Base-by-base conservation (phyloP, 2,113 vertebrate species). In the Brachyistius frenatus region DNA sequence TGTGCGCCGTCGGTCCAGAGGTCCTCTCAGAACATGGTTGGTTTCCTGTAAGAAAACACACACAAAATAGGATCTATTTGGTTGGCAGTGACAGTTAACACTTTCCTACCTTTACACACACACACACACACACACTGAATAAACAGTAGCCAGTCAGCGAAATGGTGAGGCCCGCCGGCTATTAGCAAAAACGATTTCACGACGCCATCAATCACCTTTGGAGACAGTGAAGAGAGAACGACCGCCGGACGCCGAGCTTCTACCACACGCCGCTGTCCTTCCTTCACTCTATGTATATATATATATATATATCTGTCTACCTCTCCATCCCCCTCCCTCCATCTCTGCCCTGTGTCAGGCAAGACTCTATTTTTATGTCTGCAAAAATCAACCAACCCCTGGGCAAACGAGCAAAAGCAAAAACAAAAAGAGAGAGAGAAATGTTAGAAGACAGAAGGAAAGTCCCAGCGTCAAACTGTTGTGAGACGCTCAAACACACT, bases 181-280 rank as follows among this genome's bases (percentile, higher is more conserved):
- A 79, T 88, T 81, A 87, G 57, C 1, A 33, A 70, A 23, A 81
- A 53, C 71, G 41, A 79, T 57, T 62, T 14, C 47, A 54, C 23
- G 49, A 52, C 60, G 6, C 52, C 77, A 84, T 88, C 91, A 86
- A 87, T 93, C 91, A 93, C 87, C 87, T 87, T 54, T 33, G 36
- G 4, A 10, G 78, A 63, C 44, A 37, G 49, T 9, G 76, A 80
- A 36, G 58, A 37, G 44, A 66, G 77, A 58, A n/a, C 35, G 54
- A 55, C 41, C 14, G 67, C 78, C 15, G 76, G 72, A 78, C 52
- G 44, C 69, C 3, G 67, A 65, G 69, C 69, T 10, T 75, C 57
- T 14, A 49, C 56, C 57, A 33, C 13, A 2, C 58, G 10, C 37
- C n/a, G 23, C 70, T 46, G 80, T 87, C 85, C 70, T 47, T 60